Evolutionary conservation across 92 coral and sea anemone species (phyloP), one percentile per base, ranked within the genome.

Genomic region (Porites cylindrica): DNA sequence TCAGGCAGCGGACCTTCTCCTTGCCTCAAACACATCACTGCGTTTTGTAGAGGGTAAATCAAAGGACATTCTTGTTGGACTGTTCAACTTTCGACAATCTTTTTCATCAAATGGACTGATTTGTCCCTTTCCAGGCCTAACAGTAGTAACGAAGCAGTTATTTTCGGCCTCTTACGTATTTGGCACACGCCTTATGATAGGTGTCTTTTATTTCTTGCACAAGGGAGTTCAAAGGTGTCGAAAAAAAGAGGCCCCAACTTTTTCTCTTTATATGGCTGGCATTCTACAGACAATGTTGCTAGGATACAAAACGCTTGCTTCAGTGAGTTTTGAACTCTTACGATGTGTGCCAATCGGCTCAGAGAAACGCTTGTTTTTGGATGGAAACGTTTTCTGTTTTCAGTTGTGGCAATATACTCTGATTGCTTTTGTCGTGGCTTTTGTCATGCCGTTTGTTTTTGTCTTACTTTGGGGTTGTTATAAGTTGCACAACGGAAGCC

Each of bases 91-190:
- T 82, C 76, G 82, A 8, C 69, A 77, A 53, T 53, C 87, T 7
- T 54, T 51, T 26, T 69, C 91, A 12, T 77, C 67, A 16, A 65
- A 20, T 26, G 90, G 91, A 11, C 64, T 76, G 6, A 51, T 90
- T 2, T 94, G 98, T 88, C 98, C 98, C 7, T 94, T 92, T 56
- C 75, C 93, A n/a, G 98, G 98, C 68, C 91, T 90, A 0, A 89
- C 86, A 38, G 88, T 90, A 18, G 91, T 86, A 38, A 89, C 95
- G 3, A 94, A 94, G 75, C 83, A 87, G 69, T 72, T 94, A 18
- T 88, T 94, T 77, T 47, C 68, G 24, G 52, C 90, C 4, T 52
- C 61, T 6, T 86, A 75, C 43, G 94, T 92, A 16, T 84, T 94
- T 53, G 94, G 88, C 4, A 85, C 84, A 10, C 61, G 77, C 2